Percentiles rank a stretch among this genome's conserved stretches.
phyloP scores from a whole-genome alignment of 1,140 invertebrate genomes.

The Nomia melanderi region DNA sequence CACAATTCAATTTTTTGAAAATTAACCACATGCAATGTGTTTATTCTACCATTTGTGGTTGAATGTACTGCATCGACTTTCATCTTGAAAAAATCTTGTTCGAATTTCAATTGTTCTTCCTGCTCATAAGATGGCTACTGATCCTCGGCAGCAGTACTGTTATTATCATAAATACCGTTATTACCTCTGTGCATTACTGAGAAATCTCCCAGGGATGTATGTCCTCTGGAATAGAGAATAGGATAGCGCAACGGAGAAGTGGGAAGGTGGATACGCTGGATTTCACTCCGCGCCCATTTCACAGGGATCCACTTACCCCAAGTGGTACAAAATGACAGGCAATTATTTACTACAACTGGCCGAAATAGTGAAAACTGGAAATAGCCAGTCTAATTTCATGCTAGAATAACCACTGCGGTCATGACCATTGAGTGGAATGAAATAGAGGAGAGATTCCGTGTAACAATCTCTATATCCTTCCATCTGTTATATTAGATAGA shows the following conservation, averaged over 20 bases:
- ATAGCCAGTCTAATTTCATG: slow-evolving; percentile 74
- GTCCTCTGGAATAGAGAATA: not conserved
- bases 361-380: slow-evolving; percentile 73
- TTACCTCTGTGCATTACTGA: slow-evolving; percentile 5
- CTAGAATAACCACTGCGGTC: slow-evolving; percentile 62
- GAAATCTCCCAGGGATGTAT: slow-evolving; percentile 20
- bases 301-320: slow-evolving; percentile 67
- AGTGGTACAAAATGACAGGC: slow-evolving; percentile 71
- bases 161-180: slow-evolving; percentile 12
- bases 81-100: not conserved
- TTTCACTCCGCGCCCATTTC: slow-evolving; percentile 63
- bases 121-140: not conserved
- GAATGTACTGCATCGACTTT: too few relatives aligned
- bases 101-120: not conserved
- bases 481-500: not conserved
- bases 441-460: slow-evolving; percentile 17
- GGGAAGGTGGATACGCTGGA: slow-evolving; percentile 51
- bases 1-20: too few relatives aligned
- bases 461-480: not conserved
- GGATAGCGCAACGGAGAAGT: slow-evolving; percentile 27
- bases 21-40: too few relatives aligned
- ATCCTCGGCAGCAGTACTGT: not conserved
- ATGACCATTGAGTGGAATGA: slow-evolving; percentile 49
- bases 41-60: too few relatives aligned
- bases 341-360: slow-evolving; percentile 71